Evolutionary conservation across 37 sponge, comb jelly and placozoan genomes (phyloP), one percentile per base, ranked within the genome.

Genomic region (Geodia barretti): DNA sequence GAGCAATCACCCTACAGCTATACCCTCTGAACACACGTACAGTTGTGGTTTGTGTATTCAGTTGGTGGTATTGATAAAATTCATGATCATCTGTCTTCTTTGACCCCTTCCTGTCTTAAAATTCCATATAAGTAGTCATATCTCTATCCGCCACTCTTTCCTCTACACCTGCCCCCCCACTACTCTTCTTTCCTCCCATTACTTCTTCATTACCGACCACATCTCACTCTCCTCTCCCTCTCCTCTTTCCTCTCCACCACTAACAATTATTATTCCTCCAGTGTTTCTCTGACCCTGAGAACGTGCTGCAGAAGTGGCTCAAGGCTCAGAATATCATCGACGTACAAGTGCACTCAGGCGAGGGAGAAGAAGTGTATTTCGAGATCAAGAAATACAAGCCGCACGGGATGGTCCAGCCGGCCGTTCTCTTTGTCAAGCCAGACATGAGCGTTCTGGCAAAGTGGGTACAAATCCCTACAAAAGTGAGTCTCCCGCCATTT

Each of bases 401-500:
- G n/a, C 28, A 71, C 60, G 86, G 86, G 3, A 76, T 90, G 33
- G 87, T 63, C 2, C 91, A 90, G 41, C 86, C 91, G 29, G 91
- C 83, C 43, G 62, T 82, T 47, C 54, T 82, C n/a, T 73, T 37
- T 32, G 23, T 72, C 35, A 82, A 75, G 63, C 76, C 76, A 61
- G 76, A 75, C 37, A 61, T 4, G 63, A 75, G 37, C 11, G 76
- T 75, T 3, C 63, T 75, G 54, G 54, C 54, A 47, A 47, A 47
- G 54, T 47, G 54, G 54, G 54, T 14, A 47, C 54, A 47, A 14
- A 47, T 47, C 14, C 54, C 54, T 47, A 47, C 54, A 17, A 47
- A 47, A 14, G 54, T 47, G 54, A 47, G 54, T 47, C 11, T 47
- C n/a, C n/a, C n/a, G n/a, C n/a, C n/a, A n/a, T n/a, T n/a, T n/a